Evolutionary conservation across 2,888 invertebrate species (phyloP).

Genomic region (Punctoribates punctum): DNA sequence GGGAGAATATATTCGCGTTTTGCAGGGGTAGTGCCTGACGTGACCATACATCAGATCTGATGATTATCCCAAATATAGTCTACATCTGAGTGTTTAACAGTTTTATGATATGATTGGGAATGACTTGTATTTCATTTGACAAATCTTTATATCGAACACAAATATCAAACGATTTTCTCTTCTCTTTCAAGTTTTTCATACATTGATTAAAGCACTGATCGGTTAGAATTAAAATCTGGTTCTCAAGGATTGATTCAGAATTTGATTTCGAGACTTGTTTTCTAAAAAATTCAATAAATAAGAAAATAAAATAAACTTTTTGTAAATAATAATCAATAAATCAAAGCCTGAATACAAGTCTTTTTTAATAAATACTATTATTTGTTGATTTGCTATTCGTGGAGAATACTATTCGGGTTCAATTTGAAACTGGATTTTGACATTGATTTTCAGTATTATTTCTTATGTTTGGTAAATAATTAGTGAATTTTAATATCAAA

Average conservation of each 20-base stretch:
- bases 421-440: no score
- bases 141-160: neutral
- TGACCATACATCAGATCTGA: constrained; percentile 23
- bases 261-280: constrained; percentile 5
- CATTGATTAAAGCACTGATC: neutral
- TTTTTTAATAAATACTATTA: no score
- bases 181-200: neutral
- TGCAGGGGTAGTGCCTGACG: neutral
- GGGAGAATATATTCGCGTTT: neutral
- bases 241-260: constrained; percentile 20
- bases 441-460: no score
- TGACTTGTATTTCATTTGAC: neutral
- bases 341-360: neutral
- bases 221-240: neutral
- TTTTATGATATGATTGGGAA: neutral
- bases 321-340: neutral
- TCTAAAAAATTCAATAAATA: neutral
- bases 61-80: constrained; percentile 22
- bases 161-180: neutral
- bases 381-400: no score
- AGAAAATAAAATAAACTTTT: neutral
- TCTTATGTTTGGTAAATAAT: no score
- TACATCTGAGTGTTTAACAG: neutral
- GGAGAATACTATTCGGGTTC: no score
- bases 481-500: no score